These are phyloP conservation scores for Hydrophis major DNA, from an alignment of 2,797 vertebrate species.

Conservation along the genomic window DNA sequence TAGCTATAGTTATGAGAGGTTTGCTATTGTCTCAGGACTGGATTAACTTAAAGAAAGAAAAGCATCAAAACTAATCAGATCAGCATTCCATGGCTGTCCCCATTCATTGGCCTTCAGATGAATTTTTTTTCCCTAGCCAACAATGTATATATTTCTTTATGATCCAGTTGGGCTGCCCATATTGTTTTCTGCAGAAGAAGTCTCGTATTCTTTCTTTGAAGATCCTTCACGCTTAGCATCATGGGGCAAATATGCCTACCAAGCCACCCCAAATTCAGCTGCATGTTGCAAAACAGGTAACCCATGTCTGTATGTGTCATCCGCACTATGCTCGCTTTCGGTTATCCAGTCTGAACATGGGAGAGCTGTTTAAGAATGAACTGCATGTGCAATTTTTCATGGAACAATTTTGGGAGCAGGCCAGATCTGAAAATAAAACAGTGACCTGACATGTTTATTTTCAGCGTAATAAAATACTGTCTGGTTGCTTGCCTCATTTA, in stretches of 20 bases:
- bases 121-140: slow-evolving; percentile 58
- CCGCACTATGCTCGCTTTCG: background rate
- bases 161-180: slow-evolving; percentile 66
- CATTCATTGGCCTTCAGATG: background rate
- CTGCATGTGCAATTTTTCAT: background rate
- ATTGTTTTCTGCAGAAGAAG: slow-evolving; percentile 15
- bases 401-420: background rate
- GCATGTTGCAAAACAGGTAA: slow-evolving; percentile 53
- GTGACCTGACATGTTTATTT: background rate
- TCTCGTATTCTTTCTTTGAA: slow-evolving; percentile 44
- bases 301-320: background rate
- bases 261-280: slow-evolving; percentile 39
- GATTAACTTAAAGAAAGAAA: background rate
- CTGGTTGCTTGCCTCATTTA: background rate
- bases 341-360: background rate
- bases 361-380: background rate
- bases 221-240: slow-evolving; percentile 54
- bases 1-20: background rate
- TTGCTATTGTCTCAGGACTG: no score
- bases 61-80: background rate
- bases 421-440: background rate
- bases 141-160: slow-evolving; percentile 61
- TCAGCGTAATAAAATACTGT: background rate
- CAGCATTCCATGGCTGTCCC: no score
- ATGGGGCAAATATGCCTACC: slow-evolving; percentile 59